Percentiles rank a stretch among this genome's conserved stretches.
phyloP scores from a whole-genome alignment of 2,113 vertebrate species.

The Corvus hawaiiensis region DNA sequence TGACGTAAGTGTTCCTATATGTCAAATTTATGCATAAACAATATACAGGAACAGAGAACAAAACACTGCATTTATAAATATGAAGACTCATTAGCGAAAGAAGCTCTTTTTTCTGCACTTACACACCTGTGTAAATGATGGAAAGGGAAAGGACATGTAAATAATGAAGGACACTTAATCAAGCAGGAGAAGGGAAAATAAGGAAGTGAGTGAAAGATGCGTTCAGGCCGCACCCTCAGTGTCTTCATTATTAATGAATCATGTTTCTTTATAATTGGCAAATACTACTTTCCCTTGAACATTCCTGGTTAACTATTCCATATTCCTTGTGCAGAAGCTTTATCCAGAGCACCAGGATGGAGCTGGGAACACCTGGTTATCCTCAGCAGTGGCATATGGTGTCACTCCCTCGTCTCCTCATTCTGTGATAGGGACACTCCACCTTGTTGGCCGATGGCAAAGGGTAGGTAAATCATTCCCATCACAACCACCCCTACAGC shows the following conservation, averaged over 20 bases:
- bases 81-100: not conserved
- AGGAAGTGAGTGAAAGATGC: not conserved
- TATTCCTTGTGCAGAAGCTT: not conserved
- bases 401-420: not conserved
- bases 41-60: not conserved
- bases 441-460: accelerated
- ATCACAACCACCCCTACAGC: not conserved
- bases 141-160: not conserved
- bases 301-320: not conserved
- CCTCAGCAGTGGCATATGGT: accelerated
- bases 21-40: not conserved
- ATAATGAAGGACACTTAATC: not conserved
- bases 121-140: not conserved
- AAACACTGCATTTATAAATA: not conserved
- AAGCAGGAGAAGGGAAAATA: not conserved
- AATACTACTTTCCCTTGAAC: not conserved
- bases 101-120: not conserved
- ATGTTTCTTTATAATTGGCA: not conserved
- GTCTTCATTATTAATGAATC: not conserved
- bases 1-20: not conserved
- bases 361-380: not conserved
- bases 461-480: not conserved
- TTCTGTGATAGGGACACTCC: accelerated
- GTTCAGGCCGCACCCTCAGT: not conserved
- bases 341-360: not conserved